Evolutionary conservation across 2,888 invertebrate genomes (phyloP).

Genomic region (Tenthredo mesomela): DNA sequence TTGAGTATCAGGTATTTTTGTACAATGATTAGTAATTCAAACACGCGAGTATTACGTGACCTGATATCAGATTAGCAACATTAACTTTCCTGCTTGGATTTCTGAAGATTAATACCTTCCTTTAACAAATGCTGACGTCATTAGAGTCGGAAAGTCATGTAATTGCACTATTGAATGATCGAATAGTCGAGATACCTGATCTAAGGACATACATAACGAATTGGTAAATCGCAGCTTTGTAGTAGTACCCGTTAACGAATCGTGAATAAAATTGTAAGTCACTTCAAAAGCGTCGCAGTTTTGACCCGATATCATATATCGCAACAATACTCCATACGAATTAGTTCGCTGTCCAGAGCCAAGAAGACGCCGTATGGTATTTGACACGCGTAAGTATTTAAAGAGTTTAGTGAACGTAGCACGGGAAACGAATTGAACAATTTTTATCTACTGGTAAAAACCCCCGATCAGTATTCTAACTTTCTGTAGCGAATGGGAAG

Average conservation of each 20-base stretch:
- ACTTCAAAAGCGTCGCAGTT: background rate
- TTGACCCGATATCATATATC: background rate
- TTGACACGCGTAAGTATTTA: background rate
- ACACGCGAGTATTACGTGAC: background rate
- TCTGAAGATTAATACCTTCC: background rate
- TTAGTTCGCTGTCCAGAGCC: background rate
- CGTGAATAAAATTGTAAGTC: background rate
- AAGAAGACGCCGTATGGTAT: background rate
- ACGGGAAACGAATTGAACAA: background rate
- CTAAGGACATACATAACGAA: background rate
- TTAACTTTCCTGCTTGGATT: background rate
- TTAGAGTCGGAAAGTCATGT: background rate
- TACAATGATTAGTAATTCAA: background rate
- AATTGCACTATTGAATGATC: background rate
- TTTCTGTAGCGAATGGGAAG: background rate
- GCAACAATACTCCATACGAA: background rate
- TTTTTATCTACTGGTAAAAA: background rate
- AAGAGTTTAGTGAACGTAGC: background rate
- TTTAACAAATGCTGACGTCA: background rate
- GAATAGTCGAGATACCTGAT: background rate
- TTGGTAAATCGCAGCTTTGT: background rate
- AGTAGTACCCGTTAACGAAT: background rate
- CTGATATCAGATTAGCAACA: background rate
- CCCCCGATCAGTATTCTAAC: background rate
- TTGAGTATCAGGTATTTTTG: background rate